Conservation (phyloP, 1,140 invertebrate genomes). For the Euborellia annulipes region DNA sequence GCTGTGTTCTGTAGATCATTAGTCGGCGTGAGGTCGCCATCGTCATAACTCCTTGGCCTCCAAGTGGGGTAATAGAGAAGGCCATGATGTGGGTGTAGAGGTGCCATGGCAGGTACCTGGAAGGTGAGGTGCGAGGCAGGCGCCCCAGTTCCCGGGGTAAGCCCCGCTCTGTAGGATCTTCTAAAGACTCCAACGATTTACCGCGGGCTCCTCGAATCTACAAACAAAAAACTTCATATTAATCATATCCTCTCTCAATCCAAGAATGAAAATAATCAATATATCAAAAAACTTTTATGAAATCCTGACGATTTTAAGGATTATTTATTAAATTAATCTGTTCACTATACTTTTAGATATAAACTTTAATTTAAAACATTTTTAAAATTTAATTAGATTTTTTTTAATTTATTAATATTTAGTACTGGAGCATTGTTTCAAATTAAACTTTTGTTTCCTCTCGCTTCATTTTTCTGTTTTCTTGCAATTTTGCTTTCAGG, state of each 20-base stretch:
- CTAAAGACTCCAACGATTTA: constrained; percentile 69
- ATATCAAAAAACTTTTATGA: constrained; percentile 14
- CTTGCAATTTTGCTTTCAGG: too few relatives aligned
- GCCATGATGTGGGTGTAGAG: constrained; percentile 30
- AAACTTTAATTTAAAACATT: too few relatives aligned
- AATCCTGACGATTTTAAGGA: too few relatives aligned
- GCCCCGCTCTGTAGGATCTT: constrained; percentile 41
- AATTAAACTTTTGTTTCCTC: too few relatives aligned
- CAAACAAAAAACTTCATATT: constrained; percentile 14
- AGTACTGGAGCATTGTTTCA: too few relatives aligned
- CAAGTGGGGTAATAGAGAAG: constrained; percentile 33
- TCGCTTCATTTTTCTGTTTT: too few relatives aligned
- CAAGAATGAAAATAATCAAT: neutral
- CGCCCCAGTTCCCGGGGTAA: constrained; percentile 30
- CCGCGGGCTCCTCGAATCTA: constrained; percentile 46
- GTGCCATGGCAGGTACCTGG: constrained; percentile 22
- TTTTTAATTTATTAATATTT: too few relatives aligned
- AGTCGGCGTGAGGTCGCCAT: constrained; percentile 75
- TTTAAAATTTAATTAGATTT: too few relatives aligned
- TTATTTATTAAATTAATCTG: neutral
- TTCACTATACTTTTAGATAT: neutral
- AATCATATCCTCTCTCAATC: too few relatives aligned
- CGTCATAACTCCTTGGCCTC: constrained; percentile 67
- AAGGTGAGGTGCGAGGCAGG: constrained; percentile 30
- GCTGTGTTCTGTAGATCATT: constrained; percentile 36